A percentile compares a stretch with the other conserved stretches of the same genome.
Conservation (phyloP, 2,888 invertebrate genomes). For the Andrena chrysosceles region DNA sequence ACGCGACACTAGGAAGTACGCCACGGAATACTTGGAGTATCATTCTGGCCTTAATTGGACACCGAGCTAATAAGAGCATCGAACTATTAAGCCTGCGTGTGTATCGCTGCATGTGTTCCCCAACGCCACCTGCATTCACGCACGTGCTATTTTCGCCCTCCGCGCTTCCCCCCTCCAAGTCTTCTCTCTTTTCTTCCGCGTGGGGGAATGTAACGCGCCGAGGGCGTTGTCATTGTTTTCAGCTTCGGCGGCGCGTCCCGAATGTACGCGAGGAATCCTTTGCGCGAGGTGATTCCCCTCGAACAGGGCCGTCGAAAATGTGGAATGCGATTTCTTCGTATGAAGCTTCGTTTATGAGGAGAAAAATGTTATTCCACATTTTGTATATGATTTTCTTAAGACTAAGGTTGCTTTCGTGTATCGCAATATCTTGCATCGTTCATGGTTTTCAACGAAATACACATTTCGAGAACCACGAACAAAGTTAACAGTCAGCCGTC, state of each 20-base stretch:
- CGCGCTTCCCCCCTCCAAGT: background rate
- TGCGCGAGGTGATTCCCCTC: background rate
- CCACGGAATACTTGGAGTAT: slow-evolving; percentile 67
- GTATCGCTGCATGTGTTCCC: slow-evolving; percentile 59
- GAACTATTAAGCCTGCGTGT: slow-evolving; percentile 55
- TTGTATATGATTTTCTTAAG: no score
- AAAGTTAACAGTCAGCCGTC: background rate
- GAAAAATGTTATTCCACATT: background rate
- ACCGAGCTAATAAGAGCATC: slow-evolving; percentile 71
- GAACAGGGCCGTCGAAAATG: background rate
- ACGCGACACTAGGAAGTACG: slow-evolving; percentile 77
- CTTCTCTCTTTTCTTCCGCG: background rate
- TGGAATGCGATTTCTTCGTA: background rate
- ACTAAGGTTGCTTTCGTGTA: no score
- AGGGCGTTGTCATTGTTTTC: background rate
- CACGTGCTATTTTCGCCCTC: slow-evolving; percentile 24
- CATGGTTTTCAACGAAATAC: no score
- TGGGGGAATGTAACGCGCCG: background rate
- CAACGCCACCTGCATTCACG: slow-evolving; percentile 43
- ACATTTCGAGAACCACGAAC: background rate
- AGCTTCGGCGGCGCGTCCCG: background rate
- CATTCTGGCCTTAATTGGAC: slow-evolving; percentile 79
- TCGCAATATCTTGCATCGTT: no score
- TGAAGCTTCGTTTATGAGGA: background rate
- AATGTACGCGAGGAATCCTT: background rate